Base-by-base conservation (phyloP, 2,888 invertebrate genomes). In the Thereva nobilitata region DNA sequence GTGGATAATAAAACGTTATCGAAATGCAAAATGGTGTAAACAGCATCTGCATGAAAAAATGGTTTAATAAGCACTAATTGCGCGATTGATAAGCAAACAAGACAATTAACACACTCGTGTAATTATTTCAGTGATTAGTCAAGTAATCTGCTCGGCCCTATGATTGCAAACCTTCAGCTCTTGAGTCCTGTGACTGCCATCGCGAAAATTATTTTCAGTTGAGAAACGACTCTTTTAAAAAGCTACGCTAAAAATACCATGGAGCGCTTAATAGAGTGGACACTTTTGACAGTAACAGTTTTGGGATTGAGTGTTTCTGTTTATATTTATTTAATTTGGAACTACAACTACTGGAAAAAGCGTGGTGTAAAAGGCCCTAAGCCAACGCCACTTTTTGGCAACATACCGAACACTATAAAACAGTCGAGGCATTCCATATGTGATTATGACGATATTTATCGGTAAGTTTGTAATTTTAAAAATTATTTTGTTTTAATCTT, bases 331-430 rank as follows among this genome's bases (percentile, higher is more conserved):
- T 34, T 59, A 1, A 38, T 47, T 6, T 78, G 77, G 73, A 77
- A 76, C 42, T 80, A 75, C 52, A 70, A 73, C 35, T 79, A 78
- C 69, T 83, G 83, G 83, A 75, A 76, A 38, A 76, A 75, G 45
- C 75, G 75, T 0, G 75, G 76, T 0, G 75, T 83, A 1, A 75
- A 75, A 0, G 79, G 79, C 7, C 81, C 81, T 0, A 70, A 72
- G 56, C 82, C 83, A 0, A 67, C 57, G 4, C 49, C 76, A 0
- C 67, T 79, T 0, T 73, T 77, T 4, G 83, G 83, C 0, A 83
- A 77, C 66, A 72, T 78, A 40, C 76, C 77, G 2, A 72, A 72
- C 41, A 65, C 75, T 67, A 70, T 75, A 6, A 72, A 72, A 0
- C 68, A 75, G 67, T 77, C 75, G 59, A 72, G 73, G n/a, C 75